Base-by-base conservation (phyloP, 1,140 invertebrate species). In the Magallana angulata region DNA sequence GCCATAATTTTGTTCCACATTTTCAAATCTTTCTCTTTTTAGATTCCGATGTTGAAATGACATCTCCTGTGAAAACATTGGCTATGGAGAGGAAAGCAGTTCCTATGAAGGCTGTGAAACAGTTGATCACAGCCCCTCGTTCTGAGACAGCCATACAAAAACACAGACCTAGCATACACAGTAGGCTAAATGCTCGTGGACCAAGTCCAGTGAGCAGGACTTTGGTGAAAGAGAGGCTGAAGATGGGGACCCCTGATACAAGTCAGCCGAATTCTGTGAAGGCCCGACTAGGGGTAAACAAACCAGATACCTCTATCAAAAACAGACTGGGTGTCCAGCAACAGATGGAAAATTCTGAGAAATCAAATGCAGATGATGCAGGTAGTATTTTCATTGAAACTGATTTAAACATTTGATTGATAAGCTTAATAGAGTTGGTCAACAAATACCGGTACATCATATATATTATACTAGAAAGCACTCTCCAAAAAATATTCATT, bases 11-110 rank as follows among this genome's bases (percentile, higher is more conserved):
- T 48, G 36, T 48, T 48, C 36, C 2, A 2, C 3, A 5, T 48
- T 5, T 48, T 48, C 36, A 48, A 48, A 48, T 48, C 36, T 48
- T 48, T 48, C 36, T 48, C 36, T 48, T 62, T 24, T 30, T 59
- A 84, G 82, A 84, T 84, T 84, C 82, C 14, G 82, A 84, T 84
- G 82, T 60, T 36, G 82, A 84, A 36, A 84, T 84, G 82, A 62
- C 18, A 36, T 84, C 82, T 48, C 82, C 82, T 5, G 81, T 82
- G 16, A 82, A 82, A 82, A 57, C 68, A 76, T 48, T 76, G 24
- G 36, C 8, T 8, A 76, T 12, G 24, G 18, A 36, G 8, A 76
- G 68, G 11, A 30, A 18, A 76, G 68, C 68, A 12, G 68, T 76
- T 11, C 57, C 14, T 57, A 56, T 57, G 7, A 82, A 57, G 57